A percentile compares a stretch with the other conserved stretches of the same genome.
Conservation (phyloP, 2,888 invertebrate species). For the Drosophila fulvimacula region DNA sequence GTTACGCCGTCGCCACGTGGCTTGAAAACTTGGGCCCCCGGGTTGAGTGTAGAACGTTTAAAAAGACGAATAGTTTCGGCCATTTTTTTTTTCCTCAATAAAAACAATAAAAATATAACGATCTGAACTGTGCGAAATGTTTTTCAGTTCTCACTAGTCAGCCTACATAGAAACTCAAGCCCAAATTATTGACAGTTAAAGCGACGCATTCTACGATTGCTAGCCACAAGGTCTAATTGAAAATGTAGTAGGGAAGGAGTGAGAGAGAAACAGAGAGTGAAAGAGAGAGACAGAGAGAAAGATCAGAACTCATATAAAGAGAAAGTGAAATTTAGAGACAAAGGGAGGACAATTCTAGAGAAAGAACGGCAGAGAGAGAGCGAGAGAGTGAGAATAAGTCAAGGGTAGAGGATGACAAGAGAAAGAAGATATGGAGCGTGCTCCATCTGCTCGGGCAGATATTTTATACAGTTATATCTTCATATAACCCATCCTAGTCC, state of each 20-base stretch:
- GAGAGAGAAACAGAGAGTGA: background rate
- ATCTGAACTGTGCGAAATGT: constrained; percentile 8
- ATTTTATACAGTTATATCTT: too few relatives aligned
- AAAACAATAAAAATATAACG: constrained; percentile 14
- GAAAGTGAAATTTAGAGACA: background rate
- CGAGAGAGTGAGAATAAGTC: too few relatives aligned
- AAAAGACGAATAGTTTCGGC: background rate
- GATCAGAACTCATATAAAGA: too few relatives aligned
- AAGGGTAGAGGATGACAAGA: too few relatives aligned
- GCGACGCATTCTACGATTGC: background rate
- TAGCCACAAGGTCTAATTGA: background rate
- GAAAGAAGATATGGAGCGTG: too few relatives aligned
- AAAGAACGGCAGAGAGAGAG: background rate
- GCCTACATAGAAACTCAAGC: background rate
- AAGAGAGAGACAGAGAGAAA: too few relatives aligned
- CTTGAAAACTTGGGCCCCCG: constrained; percentile 22
- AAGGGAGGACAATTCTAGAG: background rate
- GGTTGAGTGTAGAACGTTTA: constrained; percentile 27
- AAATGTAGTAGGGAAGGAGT: too few relatives aligned
- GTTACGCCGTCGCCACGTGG: background rate
- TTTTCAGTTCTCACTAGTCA: background rate
- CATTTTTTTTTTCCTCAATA: constrained; percentile 15
- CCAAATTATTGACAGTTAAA: background rate
- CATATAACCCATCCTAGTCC: too few relatives aligned
- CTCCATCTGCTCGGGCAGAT: too few relatives aligned